Evolutionary conservation across 1,140 invertebrate species (phyloP).

Genomic region (Macrobrachium rosenbergii): DNA sequence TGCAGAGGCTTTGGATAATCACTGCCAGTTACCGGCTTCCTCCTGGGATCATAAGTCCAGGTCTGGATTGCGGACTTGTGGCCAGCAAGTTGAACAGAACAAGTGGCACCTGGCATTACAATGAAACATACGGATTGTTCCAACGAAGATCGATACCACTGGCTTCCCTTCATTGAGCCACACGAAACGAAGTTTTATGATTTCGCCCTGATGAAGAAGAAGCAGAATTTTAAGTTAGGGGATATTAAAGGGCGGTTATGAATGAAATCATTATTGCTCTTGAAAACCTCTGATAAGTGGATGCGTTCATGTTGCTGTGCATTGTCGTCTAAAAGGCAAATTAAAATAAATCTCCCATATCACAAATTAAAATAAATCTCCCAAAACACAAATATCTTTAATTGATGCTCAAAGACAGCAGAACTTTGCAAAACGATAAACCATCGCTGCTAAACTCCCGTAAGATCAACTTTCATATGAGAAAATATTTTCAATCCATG

Average conservation of each 20-base stretch:
- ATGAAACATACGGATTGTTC: constrained; percentile 90
- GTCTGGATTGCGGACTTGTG: constrained; percentile 78
- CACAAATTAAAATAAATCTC: too few relatives aligned
- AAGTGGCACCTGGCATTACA: constrained; percentile 78
- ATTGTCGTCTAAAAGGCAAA: too few relatives aligned
- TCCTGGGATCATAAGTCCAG: constrained; percentile 80
- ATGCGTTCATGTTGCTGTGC: too few relatives aligned
- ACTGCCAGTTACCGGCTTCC: constrained; percentile 83
- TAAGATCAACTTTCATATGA: too few relatives aligned
- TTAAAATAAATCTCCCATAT: too few relatives aligned
- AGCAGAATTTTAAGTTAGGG: constrained; percentile 66
- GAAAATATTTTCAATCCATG: too few relatives aligned
- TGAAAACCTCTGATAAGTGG: too few relatives aligned
- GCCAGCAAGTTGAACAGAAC: constrained; percentile 80
- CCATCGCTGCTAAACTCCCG: too few relatives aligned
- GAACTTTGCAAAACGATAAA: too few relatives aligned
- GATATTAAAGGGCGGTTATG: not conserved
- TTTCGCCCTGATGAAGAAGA: constrained; percentile 44
- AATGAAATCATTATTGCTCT: not conserved
- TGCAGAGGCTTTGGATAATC: constrained; percentile 80
- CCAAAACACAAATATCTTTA: too few relatives aligned
- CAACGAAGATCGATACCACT: constrained; percentile 86
- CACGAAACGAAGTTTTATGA: constrained; percentile 81
- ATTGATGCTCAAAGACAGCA: too few relatives aligned
- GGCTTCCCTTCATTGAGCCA: constrained; percentile 84